Base-by-base conservation (phyloP, 2,888 invertebrate species). In the Euphydryas editha region DNA sequence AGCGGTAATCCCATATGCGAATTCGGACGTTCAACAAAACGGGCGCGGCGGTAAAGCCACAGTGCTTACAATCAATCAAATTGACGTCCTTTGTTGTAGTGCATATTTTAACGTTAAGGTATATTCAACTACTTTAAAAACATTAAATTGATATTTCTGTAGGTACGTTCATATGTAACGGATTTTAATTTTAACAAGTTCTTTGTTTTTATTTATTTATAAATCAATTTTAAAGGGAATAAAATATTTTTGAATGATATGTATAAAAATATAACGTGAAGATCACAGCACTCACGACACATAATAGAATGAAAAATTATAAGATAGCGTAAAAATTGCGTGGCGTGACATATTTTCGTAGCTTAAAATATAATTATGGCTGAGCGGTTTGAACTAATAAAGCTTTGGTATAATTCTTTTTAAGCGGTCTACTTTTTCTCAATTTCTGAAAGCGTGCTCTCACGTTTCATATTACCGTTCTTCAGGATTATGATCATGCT, bases 381-480 rank as follows among this genome's bases (percentile, higher is more conserved):
- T 44, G 6, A 30, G 13, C 13, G 47, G 20, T 42, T 59, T 24
- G 60, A 54, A 56, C n/a, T 17, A 46, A 36, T 59, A 57, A 59
- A 47, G 49, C 54, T 54, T 39, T 55, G 60, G 51, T 59, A 49
- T 55, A 59, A 66, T 57, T 59, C 55, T 65, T 65, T 54, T 64
- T 64, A 58, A 59, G 69, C 56, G 46, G 56, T 61, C 60, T 47
- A 62, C 62, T 68, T 69, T 69, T 71, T 72, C 69, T 72, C 65
- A 65, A 69, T 59, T 68, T 62, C 62, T 61, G 58, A 61, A 57
- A 65, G 59, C 70, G 67, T 71, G 68, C 68, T 74, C 73, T 77
- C 81, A 80, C 79, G 78, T 78, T 75, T 76, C 75, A 72, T 80
- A 79, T 80, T 79, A 81, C 73, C 75, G 76, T 75, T 75, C 70